Evolutionary conservation across 2,797 vertebrate genomes (phyloP).

Genomic region (Poecilia picta): DNA sequence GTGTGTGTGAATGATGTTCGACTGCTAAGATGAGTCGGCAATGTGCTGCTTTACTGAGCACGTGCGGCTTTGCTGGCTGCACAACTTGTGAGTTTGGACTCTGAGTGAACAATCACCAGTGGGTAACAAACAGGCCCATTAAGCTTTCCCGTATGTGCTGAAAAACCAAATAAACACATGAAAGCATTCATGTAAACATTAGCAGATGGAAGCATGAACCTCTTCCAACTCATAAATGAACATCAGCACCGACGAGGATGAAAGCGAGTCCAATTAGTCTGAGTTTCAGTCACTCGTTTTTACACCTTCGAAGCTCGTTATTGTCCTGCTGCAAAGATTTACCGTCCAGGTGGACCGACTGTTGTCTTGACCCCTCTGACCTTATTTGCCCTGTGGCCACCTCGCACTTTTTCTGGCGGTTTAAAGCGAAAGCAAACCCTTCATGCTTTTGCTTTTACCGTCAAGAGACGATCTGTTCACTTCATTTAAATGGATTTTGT

Average conservation of each 20-base stretch:
- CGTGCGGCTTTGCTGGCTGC: slow-evolving; percentile 11
- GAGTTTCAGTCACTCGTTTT: background rate
- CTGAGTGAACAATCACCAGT: slow-evolving; percentile 21
- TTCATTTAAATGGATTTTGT: background rate
- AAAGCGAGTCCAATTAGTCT: background rate
- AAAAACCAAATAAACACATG: slow-evolving; percentile 23
- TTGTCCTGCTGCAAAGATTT: background rate
- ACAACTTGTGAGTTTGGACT: slow-evolving; percentile 16
- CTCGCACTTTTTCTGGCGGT: background rate
- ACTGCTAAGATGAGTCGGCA: slow-evolving; percentile 36
- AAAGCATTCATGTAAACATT: slow-evolving; percentile 22
- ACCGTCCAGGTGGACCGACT: background rate
- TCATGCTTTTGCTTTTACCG: too few species aligned
- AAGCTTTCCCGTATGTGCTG: slow-evolving; percentile 2
- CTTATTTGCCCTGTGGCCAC: background rate
- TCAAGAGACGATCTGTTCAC: too few species aligned
- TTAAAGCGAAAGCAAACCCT: background rate
- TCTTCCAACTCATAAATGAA: slow-evolving; percentile 11
- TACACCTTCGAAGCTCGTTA: background rate
- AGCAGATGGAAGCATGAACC: slow-evolving; percentile 12
- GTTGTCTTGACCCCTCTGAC: background rate
- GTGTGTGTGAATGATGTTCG: slow-evolving; percentile 26
- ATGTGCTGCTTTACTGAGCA: slow-evolving; percentile 25
- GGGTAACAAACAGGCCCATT: slow-evolving; percentile 32
- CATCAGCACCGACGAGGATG: background rate